Evolutionary conservation across 2,888 invertebrate species (phyloP).

Genomic region (Lycophotia porphyrea): DNA sequence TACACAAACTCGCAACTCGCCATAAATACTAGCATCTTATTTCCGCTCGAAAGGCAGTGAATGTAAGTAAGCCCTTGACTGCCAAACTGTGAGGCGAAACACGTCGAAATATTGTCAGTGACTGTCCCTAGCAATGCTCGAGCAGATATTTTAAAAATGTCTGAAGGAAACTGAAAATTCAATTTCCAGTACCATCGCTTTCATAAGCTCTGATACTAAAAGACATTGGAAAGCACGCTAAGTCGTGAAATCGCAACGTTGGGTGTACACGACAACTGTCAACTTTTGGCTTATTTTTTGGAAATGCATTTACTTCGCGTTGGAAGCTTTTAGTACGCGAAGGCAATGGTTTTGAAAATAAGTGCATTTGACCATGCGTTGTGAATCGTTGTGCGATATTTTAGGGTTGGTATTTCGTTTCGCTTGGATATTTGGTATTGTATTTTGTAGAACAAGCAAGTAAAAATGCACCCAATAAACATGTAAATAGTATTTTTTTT

Average conservation of each 20-base stretch:
- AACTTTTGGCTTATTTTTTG: conserved; percentile 52
- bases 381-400: neutral
- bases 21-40: conserved; percentile 35
- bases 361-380: conserved; percentile 23
- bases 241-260: conserved; percentile 53
- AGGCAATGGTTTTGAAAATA: conserved; percentile 35
- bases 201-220: conserved; percentile 60
- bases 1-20: neutral
- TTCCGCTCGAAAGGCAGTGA: conserved; percentile 42
- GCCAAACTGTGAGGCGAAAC: conserved; percentile 15
- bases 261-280: conserved; percentile 53
- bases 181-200: conserved; percentile 61
- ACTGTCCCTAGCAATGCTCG: conserved; percentile 28
- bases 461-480: neutral
- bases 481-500: neutral
- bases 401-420: conserved; percentile 10
- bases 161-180: conserved; percentile 59
- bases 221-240: conserved; percentile 57
- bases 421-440: neutral
- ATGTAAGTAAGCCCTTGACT: conserved; percentile 28
- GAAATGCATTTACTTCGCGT: conserved; percentile 48
- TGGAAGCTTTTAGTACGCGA: conserved; percentile 46
- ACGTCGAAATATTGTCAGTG: conserved; percentile 47
- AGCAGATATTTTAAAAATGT: conserved; percentile 59
- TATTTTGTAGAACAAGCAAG: neutral